Evolutionary conservation across 1,140 invertebrate genomes (phyloP), one percentile per base, ranked within the genome.

Genomic region (Sitobion miscanthi): DNA sequence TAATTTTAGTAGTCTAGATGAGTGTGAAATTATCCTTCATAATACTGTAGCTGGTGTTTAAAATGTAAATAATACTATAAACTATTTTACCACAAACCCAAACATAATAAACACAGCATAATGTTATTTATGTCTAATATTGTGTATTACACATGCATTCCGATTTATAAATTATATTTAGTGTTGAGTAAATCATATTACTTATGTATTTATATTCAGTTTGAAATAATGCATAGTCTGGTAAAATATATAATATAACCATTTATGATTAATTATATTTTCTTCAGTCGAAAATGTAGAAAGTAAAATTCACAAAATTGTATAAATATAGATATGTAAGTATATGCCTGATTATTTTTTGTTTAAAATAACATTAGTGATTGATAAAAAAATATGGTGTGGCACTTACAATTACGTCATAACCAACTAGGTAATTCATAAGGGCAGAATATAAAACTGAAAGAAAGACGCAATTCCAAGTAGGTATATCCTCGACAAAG

Each of bases 1-100:
- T 35, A 89, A 57, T 57, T 89, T 88, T 57, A 89, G 35, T 57
- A 57, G 52, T 89, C n/a, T 38, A 57, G n/a, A 89, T 77, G 25
- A 57, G 21, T 89, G 52, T 57, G 49, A 54, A 52, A 88, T 88
- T 88, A 86, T 86, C 85, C 42, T 45, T 47, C 30, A 86, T 86
- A 45, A 86, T 86, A 86, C 25, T 86, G 42, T 86, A 47, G 9
- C 85, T 86, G 30, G 45, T 86, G 21, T 25, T 86, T 86, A 47
- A 86, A 86, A 86, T 86, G 25, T 45, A 86, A 47, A 30, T 83
- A 38, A 5, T 77, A 14, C 17, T 85, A 85, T 7, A 20, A 52
- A 88, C 86, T 88, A 88, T 54, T 52, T 88, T 86, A 47, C 3
- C n/a, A 38, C n/a, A 23, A 88, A 88, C 9, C 5, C 38, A 25